Evolutionary conservation across 1,140 invertebrate species (phyloP), one percentile per base, ranked within the genome.

Genomic region (Grapholita molesta): DNA sequence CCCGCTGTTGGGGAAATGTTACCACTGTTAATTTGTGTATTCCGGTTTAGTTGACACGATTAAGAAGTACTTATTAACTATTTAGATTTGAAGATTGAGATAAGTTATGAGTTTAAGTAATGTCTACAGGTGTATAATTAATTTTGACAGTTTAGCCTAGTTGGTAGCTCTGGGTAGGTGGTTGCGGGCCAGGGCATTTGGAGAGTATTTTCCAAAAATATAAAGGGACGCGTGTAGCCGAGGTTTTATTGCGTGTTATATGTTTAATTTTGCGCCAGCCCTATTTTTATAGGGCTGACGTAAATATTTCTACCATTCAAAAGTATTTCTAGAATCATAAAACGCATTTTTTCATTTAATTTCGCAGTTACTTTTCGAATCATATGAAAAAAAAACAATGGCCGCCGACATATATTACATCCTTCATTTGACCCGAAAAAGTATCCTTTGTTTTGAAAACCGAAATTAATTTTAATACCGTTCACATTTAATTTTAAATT

Each of bases 401-500:
- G 15, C 7, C 8, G 2, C 9, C 53, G 21, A 30, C 55, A 30
- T 61, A 30, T 61, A 15, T 3, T 12, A 57, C 12, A 9, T 8
- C 35, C n/a, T 55, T n/a, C 5, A 30, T 28, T 61, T 28, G 11
- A 30, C 25, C 12, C 55, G 11, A 61, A 61, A 61, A 61, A 28
- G 55, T 61, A 61, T 61, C 55, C 30, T 61, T 61, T 61, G 55
- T 61, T 61, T 30, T 6, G 25, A 42, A 42, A 42, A 18, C 24
- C 53, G 12, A 61, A 61, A 61, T 61, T 28, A 0, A 30, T 28
- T 57, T 57, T 61, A 61, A 28, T 28, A 24, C 9, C 23, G 23
- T 61, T 61, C 23, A 28, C 24, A 5, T 61, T 61, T 28, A 61
- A 28, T 61, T 61, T 61, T 30, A 61, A 61, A 61, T n/a, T 61